Percentiles rank a stretch among this genome's conserved stretches.
Evolutionary conservation across 2,888 invertebrate genomes (phyloP).

Genomic region (Caenorhabditis sp.): DNA sequence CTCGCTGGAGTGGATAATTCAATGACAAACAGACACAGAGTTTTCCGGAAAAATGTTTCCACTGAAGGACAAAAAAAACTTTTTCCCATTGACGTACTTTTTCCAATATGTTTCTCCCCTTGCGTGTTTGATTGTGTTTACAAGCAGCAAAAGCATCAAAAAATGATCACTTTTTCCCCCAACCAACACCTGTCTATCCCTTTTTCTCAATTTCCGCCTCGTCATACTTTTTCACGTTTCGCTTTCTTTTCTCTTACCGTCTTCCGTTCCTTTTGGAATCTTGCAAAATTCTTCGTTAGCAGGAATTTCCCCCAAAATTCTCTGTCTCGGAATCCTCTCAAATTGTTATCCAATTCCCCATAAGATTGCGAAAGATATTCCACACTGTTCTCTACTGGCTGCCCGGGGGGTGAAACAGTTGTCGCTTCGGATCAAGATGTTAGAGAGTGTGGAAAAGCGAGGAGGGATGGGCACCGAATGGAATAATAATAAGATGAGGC

Average conservation of each 20-base stretch:
- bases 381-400: slow-evolving; percentile 6
- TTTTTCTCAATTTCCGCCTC: slow-evolving; percentile 4
- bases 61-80: too few species aligned
- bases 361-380: slow-evolving; percentile 18
- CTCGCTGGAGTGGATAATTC: too few species aligned
- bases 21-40: too few species aligned
- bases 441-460: neutral
- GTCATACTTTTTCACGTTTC: neutral
- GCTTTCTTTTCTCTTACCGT: neutral
- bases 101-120: too few species aligned
- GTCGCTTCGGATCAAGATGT: slow-evolving; percentile 28
- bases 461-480: neutral
- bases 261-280: neutral
- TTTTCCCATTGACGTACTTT: too few species aligned
- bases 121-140: neutral
- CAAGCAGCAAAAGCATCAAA: neutral
- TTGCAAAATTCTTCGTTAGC: neutral
- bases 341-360: neutral
- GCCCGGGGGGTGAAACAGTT: slow-evolving; percentile 4
- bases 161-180: neutral
- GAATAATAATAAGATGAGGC: slow-evolving; percentile 19
- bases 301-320: neutral
- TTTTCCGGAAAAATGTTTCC: too few species aligned
- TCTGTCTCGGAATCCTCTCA: neutral
- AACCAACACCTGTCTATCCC: neutral